These are phyloP conservation scores for Malurus splendens DNA, from an alignment of 2,797 vertebrate genomes.

Conservation along the genomic window DNA sequence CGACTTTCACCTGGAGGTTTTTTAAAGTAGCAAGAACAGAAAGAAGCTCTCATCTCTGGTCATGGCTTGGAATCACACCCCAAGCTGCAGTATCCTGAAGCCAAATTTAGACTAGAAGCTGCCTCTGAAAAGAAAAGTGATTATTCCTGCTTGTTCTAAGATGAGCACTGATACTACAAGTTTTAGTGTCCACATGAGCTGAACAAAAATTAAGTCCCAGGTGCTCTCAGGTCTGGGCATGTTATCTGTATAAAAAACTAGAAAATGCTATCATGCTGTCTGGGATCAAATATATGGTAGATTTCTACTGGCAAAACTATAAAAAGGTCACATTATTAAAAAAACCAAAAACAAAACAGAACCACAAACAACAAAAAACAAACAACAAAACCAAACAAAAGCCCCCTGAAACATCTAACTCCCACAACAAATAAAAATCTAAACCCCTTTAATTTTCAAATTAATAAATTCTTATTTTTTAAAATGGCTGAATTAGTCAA, in stretches of 20 bases:
- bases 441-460: background rate
- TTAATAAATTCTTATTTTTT: background rate
- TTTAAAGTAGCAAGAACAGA: background rate
- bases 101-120: background rate
- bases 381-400: background rate
- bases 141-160: background rate
- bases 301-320: background rate
- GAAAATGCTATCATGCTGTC: background rate
- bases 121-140: background rate
- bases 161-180: background rate
- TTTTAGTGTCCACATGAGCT: background rate
- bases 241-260: background rate
- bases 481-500: background rate
- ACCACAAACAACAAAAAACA: background rate
- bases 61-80: background rate
- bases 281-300: background rate
- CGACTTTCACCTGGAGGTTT: background rate
- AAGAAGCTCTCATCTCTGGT: background rate
- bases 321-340: background rate
- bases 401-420: background rate
- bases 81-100: background rate
- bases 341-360: background rate
- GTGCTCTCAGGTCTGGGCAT: background rate
- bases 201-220: background rate
- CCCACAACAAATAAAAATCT: background rate